Evolutionary conservation across 2,113 vertebrate genomes (phyloP), one percentile per base, ranked within the genome.

Genomic region (Limnothrissa miodon): DNA sequence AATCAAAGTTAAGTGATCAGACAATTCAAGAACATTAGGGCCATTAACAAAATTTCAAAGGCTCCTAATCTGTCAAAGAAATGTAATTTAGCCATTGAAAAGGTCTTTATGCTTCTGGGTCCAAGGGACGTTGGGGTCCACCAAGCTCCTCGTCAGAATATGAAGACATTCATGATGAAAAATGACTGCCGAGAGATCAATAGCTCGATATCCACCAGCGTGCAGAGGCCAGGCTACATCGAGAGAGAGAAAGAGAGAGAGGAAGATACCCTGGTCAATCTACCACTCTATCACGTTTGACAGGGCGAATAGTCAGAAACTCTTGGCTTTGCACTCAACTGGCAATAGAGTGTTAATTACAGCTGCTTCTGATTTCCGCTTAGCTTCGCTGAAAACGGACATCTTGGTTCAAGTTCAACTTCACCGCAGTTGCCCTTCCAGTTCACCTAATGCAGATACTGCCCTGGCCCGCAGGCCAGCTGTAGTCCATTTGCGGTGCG

Each of bases 21-120:
- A 81, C 87, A 86, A 88, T 90, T 83, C 86, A 88, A 91, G 89
- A 87, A 91, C 91, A 91, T 92, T 90, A 92, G 87, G 62, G 91
- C 90, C 90, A 93, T 93, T 94, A 92, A 87, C 78, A 88, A 85
- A 89, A 90, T 93, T 94, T 91, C 92, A 93, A 94, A 93, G 92
- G 92, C 86, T 83, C 80, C 74, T 85, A 90, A 90, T 93, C 88
- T 90, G 88, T 91, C 91, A 93, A 90, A 93, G 89, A 92, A 93
- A 94, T 87, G 91, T 86, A 90, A 93, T 93, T 94, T 92, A 87
- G 85, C 86, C 83, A 29, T 79, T 92, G 90, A 92, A 94, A 91
- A 91, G 87, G 89, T 84, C 88, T 90, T 88, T 89, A 88, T 91
- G 91, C 86, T 86, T 91, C 86, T 86, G 80, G 82, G 83, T 86